phyloP scores from a whole-genome alignment of 2,113 vertebrate species.

The Australoheros scitulus region DNA sequence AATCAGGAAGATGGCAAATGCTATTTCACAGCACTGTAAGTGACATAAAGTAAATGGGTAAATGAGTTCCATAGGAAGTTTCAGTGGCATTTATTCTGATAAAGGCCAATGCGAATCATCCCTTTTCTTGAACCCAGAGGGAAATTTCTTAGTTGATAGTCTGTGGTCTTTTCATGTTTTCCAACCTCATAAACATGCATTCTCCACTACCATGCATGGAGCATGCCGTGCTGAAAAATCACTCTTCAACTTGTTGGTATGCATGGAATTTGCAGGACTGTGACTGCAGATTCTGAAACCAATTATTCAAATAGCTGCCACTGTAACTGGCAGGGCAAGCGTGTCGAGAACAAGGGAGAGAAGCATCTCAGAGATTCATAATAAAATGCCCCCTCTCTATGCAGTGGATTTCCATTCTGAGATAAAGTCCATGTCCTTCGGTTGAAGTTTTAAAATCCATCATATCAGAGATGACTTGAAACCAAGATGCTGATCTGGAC shows the following conservation, averaged over 20 bases:
- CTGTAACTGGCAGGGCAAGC: conserved; percentile 59
- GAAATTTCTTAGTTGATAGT: conserved; percentile 23
- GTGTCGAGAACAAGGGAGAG: conserved; percentile 60
- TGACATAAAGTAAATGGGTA: background rate
- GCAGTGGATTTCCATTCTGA: conserved; percentile 28
- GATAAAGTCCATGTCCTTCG: conserved; percentile 36
- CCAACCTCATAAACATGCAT: conserved; percentile 63
- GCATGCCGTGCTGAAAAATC: conserved; percentile 46
- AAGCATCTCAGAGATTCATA: conserved; percentile 47
- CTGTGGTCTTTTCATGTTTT: conserved; percentile 52
- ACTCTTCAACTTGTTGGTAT: conserved; percentile 66
- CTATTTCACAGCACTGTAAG: no score
- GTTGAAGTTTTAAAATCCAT: conserved; percentile 31
- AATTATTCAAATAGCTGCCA: conserved; percentile 74
- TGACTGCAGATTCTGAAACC: conserved; percentile 71
- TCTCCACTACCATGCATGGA: conserved; percentile 36
- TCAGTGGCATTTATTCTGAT: background rate
- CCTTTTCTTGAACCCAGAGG: conserved; percentile 13
- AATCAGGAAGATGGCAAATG: no score
- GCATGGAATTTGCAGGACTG: conserved; percentile 65
- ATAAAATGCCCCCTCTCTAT: conserved; percentile 44
- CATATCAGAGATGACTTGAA: conserved; percentile 45
- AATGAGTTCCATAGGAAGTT: background rate
- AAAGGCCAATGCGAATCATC: background rate
- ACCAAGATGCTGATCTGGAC: conserved; percentile 28